Conservation (phyloP, 2,113 vertebrate genomes). For the Nothoprocta pentlandii region DNA sequence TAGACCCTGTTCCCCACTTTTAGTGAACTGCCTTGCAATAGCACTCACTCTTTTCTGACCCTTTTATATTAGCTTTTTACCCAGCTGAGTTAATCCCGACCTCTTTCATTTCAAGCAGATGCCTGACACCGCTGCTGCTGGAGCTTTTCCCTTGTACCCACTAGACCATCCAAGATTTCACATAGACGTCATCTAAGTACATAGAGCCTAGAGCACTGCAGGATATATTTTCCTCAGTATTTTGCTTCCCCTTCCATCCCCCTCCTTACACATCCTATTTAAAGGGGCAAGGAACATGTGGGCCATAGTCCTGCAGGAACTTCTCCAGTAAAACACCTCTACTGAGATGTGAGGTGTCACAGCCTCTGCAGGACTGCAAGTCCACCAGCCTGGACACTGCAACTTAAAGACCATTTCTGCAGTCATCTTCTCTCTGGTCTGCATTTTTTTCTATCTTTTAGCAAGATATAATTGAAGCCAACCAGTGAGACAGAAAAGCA, state of each 20-base stretch:
- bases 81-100: background rate
- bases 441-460: background rate
- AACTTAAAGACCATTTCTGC: rapidly evolving
- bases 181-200: background rate
- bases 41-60: background rate
- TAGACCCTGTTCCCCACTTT: background rate
- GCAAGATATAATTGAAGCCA: background rate
- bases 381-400: rapidly evolving
- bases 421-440: background rate
- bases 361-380: background rate
- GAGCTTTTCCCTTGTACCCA: background rate
- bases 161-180: background rate
- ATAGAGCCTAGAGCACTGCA: background rate
- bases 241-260: no score
- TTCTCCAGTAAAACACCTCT: background rate
- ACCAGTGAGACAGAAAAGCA: background rate
- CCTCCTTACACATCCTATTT: background rate
- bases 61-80: background rate
- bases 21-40: rapidly evolving
- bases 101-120: background rate
- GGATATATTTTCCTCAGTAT: background rate
- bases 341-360: rapidly evolving
- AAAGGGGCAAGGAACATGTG: rapidly evolving
- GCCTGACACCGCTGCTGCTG: background rate
- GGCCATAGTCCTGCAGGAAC: background rate